Base-by-base conservation (phyloP, 2,888 invertebrate species). In the Eulithis testata region DNA sequence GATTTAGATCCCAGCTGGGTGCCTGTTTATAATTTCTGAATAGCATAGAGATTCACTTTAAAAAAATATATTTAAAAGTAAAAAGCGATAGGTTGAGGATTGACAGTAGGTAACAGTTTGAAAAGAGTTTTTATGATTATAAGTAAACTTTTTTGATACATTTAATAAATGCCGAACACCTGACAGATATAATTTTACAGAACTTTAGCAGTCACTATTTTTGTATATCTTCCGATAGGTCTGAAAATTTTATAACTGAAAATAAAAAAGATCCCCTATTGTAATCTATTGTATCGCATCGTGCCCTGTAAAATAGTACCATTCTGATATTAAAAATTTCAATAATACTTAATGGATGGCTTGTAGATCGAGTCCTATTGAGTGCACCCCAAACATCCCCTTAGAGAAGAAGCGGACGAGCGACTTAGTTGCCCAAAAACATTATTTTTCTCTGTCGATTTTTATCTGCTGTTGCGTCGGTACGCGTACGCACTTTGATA, bases 261-360 rank as follows among this genome's bases (percentile, higher is more conserved):
- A 37, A 37, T 7, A 7, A 2, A 40, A 9, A 9, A 40, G 8
- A 40, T 40, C 54, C 11, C 11, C 53, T 27, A 44, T 21, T 11
- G 27, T 3, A 21, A 11, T 31, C 31, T 31, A 9, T 11, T n/a
- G 11, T 44, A 53, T 61, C 65, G 61, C 58, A 51, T 66, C 66
- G 62, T 40, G 11, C n/a, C 1, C 0, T 9, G 5, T 45, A 66
- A 66, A 27, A 40, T 2, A 8, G 31, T 11, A 12, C 63, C 36
- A 92, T 93, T 90, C 89, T 88, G 89, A 93, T 93, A 93, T 93
- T 93, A 92, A 92, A 93, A 93, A 91, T 90, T 93, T 91, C 93
- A 93, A 93, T 93, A 93, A 89, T 91, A 89, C 86, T 93, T 93
- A 93, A 93, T 93, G 93, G 93, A 93, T 90, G 86, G 87, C 88